Base-by-base conservation (phyloP, 1,140 invertebrate genomes). In the Ips nitidus region DNA sequence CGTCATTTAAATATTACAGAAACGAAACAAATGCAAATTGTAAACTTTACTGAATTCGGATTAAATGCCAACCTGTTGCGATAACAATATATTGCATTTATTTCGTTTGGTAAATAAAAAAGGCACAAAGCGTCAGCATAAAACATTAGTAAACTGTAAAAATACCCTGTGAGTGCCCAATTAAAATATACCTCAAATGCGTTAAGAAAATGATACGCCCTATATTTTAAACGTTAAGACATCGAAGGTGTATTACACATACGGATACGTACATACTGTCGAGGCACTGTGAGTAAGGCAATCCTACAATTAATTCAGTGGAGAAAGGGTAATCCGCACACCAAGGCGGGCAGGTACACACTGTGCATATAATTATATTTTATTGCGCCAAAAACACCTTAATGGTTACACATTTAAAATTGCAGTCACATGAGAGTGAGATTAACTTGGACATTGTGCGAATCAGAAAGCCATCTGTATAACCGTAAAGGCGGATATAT, bases 201-300 rank as follows among this genome's bases (percentile, higher is more conserved):
- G 66, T 68, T 65, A 50, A 43, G 39, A 52, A 70, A 74, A 74
- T 71, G 69, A 71, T 72, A 72, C 62, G 68, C 36, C 36, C 61
- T 37, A 56, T 52, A 64, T 70, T 61, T 62, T 22, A 22, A 22
- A 67, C 53, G 42, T 66, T 58, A 71, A 73, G 57, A 75, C 74
- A 75, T 71, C 69, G 62, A 69, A 69, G 56, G 72, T 77, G 77
- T 78, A 74, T 73, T 78, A 77, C 75, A 78, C 74, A 77, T 76
- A 76, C 75, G 79, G 75, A 79, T 79, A 80, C 78, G 73, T 80
- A 80, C 79, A 79, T 80, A 80, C 78, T 80, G 78, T 80, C 77
- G 76, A 80, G 79, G 79, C 79, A 80, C 79, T 80, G 79, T 80
- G 79, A 80, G 78, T 80, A 80, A 80, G 79, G 79, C 79, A 79